These are phyloP conservation scores for Danionella cerebrum DNA, from an alignment of 2,113 vertebrate genomes.

Conservation along the genomic window DNA sequence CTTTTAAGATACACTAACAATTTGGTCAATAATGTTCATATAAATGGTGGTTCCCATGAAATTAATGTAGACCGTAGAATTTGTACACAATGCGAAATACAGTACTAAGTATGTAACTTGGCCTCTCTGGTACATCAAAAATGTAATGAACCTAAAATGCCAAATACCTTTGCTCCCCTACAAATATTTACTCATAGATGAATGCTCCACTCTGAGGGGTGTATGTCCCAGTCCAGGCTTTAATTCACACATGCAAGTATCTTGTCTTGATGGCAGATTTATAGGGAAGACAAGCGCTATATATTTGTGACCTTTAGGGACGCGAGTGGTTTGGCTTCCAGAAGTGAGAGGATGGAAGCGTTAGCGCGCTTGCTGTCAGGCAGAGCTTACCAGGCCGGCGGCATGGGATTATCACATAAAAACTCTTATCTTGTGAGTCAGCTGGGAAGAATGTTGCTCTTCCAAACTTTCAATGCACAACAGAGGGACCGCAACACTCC, in stretches of 20 bases:
- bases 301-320: constrained; percentile 55
- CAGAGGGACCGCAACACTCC: neutral
- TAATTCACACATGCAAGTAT: neutral
- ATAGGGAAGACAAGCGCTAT: constrained; percentile 50
- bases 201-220: neutral
- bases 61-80: too few species aligned
- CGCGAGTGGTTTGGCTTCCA: constrained; percentile 51
- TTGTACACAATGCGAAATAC: too few species aligned
- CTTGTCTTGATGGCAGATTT: constrained; percentile 43
- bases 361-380: constrained; percentile 28
- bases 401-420: constrained; percentile 40
- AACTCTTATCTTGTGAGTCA: constrained; percentile 40
- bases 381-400: constrained; percentile 30
- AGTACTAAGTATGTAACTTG: too few species aligned
- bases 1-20: too few species aligned
- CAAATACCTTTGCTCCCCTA: neutral
- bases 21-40: too few species aligned
- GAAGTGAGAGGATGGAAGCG: neutral
- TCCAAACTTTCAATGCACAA: neutral
- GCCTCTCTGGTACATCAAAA: too few species aligned
- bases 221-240: neutral
- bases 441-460: constrained; percentile 32
- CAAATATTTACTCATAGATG: neutral
- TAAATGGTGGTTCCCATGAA: too few species aligned
- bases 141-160: too few species aligned